Evolutionary conservation across 2,888 invertebrate species (phyloP).

Genomic region (Penaeus monodon): DNA sequence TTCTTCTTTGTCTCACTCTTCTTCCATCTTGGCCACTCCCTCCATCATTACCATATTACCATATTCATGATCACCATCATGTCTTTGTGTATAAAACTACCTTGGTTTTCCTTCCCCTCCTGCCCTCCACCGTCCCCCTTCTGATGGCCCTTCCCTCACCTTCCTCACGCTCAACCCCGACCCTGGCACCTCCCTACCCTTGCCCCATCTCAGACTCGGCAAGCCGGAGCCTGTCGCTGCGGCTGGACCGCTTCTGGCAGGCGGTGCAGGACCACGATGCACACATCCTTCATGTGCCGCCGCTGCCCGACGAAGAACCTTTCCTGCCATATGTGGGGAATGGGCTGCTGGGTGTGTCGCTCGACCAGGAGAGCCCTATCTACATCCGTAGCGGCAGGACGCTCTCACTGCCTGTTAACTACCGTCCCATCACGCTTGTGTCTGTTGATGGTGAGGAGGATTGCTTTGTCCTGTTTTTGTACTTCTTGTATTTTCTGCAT

Average conservation of each 20-base stretch:
- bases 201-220: constrained; percentile 35
- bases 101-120: no score
- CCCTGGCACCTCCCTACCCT: no score
- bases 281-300: constrained; percentile 51
- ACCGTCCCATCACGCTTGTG: constrained; percentile 50
- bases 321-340: constrained; percentile 60
- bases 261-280: constrained; percentile 38
- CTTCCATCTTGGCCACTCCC: no score
- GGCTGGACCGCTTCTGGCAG: constrained; percentile 53
- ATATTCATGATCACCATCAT: no score
- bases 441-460: constrained; percentile 55
- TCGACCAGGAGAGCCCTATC: constrained; percentile 56
- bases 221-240: constrained; percentile 38
- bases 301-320: constrained; percentile 29
- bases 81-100: no score
- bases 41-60: no score
- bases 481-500: no score
- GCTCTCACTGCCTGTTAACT: constrained; percentile 53
- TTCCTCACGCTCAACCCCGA: no score
- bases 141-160: no score
- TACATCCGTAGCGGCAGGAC: constrained; percentile 55
- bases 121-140: no score
- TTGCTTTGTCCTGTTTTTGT: no score
- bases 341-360: constrained; percentile 48
- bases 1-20: no score